phyloP scores from a whole-genome alignment of 2,888 invertebrate species.

The Eupithecia vulgata region DNA sequence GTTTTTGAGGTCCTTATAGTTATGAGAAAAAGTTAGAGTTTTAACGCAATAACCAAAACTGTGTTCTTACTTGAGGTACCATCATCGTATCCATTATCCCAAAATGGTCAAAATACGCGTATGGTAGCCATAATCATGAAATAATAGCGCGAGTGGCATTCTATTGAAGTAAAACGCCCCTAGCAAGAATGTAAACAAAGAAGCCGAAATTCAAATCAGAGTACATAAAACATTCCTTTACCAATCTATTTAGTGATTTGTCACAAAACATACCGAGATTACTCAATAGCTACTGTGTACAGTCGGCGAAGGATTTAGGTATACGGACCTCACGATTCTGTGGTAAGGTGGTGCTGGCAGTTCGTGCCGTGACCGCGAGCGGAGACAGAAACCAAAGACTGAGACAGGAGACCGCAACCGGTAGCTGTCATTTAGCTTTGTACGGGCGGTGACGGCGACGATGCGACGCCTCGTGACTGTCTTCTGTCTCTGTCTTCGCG shows the following conservation, averaged over 20 bases:
- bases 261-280: conserved; percentile 37
- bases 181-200: conserved; percentile 26
- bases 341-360: background rate
- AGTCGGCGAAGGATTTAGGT: conserved; percentile 6
- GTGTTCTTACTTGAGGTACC: no score
- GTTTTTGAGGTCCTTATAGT: no score
- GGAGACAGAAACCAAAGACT: no score
- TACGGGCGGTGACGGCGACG: no score
- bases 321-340: background rate
- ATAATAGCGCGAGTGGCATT: background rate
- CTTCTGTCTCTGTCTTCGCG: no score
- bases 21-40: no score
- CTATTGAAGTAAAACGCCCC: background rate
- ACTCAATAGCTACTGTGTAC: conserved; percentile 36
- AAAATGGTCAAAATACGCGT: background rate
- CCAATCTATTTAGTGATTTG: conserved; percentile 45
- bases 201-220: conserved; percentile 39
- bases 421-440: no score
- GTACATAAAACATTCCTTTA: conserved; percentile 42
- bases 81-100: no score
- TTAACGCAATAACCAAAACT: no score
- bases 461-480: no score
- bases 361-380: no score
- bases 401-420: no score
- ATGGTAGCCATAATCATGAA: background rate